phyloP scores from a whole-genome alignment of 2,797 vertebrate genomes.

The Scolopax bukidnonensis region DNA sequence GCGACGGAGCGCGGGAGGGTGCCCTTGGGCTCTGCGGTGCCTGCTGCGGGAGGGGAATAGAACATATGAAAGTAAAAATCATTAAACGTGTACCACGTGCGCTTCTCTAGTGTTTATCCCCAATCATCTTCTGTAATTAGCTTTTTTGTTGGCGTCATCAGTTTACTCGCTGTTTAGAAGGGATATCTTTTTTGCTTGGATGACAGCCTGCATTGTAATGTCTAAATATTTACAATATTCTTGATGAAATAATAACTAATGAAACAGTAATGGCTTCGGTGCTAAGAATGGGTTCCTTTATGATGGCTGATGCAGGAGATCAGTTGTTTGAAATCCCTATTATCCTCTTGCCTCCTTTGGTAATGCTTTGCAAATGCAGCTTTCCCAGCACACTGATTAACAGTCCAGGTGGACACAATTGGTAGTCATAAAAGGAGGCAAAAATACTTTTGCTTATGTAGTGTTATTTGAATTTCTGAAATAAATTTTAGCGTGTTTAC shows the following conservation, averaged over 20 bases:
- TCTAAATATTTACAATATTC: neutral
- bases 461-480: neutral
- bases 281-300: neutral
- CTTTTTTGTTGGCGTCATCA: neutral
- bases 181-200: neutral
- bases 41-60: fast-evolving
- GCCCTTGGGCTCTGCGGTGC: neutral
- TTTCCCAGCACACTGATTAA: neutral
- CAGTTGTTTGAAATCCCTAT: neutral
- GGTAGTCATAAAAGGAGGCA: neutral
- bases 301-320: neutral
- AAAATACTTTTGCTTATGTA: neutral
- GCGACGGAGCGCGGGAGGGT: fast-evolving
- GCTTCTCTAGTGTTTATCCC: neutral
- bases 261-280: neutral
- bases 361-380: neutral
- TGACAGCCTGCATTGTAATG: neutral
- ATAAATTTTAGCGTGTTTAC: neutral
- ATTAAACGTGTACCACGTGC: fast-evolving
- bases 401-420: neutral
- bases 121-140: neutral
- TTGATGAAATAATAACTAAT: neutral
- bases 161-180: neutral
- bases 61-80: fast-evolving
- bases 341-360: neutral